A percentile compares a stretch with the other conserved stretches of the same genome.
Evolutionary conservation across 2,888 invertebrate genomes (phyloP).

Genomic region (Polia nebulosa): DNA sequence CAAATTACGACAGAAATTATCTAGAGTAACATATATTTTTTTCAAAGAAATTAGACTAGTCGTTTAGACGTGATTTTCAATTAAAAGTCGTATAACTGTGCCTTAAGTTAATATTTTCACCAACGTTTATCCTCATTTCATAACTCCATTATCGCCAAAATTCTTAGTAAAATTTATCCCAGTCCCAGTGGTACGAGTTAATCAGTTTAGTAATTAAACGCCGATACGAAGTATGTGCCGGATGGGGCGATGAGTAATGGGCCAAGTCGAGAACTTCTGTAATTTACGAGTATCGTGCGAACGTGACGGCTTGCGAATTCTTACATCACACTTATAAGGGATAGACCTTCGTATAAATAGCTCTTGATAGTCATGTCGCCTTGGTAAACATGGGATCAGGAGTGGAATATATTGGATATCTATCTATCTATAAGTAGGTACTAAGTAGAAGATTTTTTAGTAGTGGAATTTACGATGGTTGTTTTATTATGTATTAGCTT

Average conservation of each 20-base stretch:
- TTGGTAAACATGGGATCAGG: constrained; percentile 51
- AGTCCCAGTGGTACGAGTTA: constrained; percentile 53
- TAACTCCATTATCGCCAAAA: constrained; percentile 18
- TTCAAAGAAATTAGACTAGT: too few relatives aligned
- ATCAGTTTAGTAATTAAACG: constrained; percentile 67
- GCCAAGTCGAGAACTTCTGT: constrained; percentile 65
- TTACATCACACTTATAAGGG: constrained; percentile 52
- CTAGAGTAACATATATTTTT: too few relatives aligned
- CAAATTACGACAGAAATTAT: too few relatives aligned
- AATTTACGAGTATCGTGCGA: constrained; percentile 70
- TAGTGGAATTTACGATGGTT: too few relatives aligned
- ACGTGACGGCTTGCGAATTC: constrained; percentile 70
- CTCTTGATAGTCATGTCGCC: constrained; percentile 55
- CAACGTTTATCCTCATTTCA: constrained; percentile 9
- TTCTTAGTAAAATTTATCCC: constrained; percentile 56
- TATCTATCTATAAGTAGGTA: background rate
- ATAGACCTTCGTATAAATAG: constrained; percentile 40
- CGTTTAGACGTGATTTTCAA: too few relatives aligned
- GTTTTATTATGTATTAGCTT: too few relatives aligned
- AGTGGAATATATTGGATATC: constrained; percentile 6
- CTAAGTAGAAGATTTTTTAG: background rate
- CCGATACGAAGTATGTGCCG: constrained; percentile 67
- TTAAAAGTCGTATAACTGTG: too few relatives aligned
- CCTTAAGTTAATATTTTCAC: constrained; percentile 10
- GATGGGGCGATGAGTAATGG: constrained; percentile 70